Evolutionary conservation across 2,797 vertebrate genomes (phyloP), one percentile per base, ranked within the genome.

Genomic region (Mycteria americana): DNA sequence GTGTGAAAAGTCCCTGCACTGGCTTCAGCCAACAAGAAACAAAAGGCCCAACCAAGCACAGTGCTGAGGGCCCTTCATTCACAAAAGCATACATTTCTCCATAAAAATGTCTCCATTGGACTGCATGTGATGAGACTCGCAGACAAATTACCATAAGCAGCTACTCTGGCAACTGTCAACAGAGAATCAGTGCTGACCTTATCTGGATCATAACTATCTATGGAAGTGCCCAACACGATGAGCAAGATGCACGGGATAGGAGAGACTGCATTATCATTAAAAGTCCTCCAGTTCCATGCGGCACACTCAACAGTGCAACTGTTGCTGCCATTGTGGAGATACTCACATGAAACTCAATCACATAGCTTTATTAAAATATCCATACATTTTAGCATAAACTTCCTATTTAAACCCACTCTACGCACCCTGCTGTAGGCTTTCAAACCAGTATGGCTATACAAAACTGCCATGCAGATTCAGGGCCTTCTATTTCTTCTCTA

Each of bases 191-290:
- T 1, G 43, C 8, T 56, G 82, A 46, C 19, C 76, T 85, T 68
- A 21, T 7, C 77, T 46, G 68, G 60, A 68, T 7, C 51, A 22
- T 21, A 82, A 28, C 16, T n/a, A 27, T 2, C 54, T 19, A 11
- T 8, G 22, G 56, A 70, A 56, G 21, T 6, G 51, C 48, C 8
- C 88, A 39, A 21, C 63, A 53, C 0, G 1, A 41, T 0, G 25
- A 67, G 81, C 60, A 51, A 33, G 85, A 48, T 7, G 56, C 43
- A 17, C 28, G 6, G 53, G 41, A 33, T 5, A 70, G 3, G 39
- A 82, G 23, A 75, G 3, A 41, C 2, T 25, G 64, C 60, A 57
- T 23, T 6, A 13, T 1, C 48, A 5, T 1, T 18, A 24, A 0
- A 48, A 86, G 43, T 11, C 6, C 24, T 63, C 28, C 77, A 73